phyloP scores from a whole-genome alignment of 2,113 vertebrate species.

The Campylorhamphus procurvoides region DNA sequence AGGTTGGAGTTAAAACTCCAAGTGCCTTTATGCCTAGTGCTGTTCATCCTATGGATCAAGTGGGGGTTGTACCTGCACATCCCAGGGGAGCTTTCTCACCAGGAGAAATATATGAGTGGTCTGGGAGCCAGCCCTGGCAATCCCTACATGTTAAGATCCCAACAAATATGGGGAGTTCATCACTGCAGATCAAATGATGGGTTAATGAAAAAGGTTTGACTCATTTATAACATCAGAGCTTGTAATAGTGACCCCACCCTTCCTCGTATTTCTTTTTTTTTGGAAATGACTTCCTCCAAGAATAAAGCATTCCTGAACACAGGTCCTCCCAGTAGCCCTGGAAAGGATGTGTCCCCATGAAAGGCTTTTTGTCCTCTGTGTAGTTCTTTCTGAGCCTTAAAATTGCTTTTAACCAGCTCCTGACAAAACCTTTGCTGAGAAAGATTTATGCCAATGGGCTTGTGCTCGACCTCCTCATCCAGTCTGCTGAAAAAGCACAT shows the following conservation, averaged over 20 bases:
- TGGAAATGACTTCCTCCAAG: background rate
- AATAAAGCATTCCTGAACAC: slow-evolving; percentile 34
- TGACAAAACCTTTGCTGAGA: background rate
- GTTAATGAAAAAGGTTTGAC: background rate
- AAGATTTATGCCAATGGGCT: background rate
- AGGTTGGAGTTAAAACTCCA: background rate
- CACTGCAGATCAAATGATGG: background rate
- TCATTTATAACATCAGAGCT: background rate
- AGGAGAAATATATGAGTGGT: background rate
- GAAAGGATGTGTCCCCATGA: background rate
- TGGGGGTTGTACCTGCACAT: too few species aligned
- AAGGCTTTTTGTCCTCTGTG: background rate
- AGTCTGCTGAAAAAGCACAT: background rate
- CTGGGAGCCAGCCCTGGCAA: background rate
- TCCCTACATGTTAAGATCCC: background rate
- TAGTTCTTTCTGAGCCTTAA: background rate
- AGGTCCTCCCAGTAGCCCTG: background rate
- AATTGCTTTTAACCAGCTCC: background rate
- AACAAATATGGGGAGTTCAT: background rate
- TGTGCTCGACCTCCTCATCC: background rate
- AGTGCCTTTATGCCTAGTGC: background rate
- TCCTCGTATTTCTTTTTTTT: background rate
- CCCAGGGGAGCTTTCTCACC: background rate
- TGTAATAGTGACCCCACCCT: background rate
- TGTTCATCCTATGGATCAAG: background rate